Percentiles rank a stretch among this genome's conserved stretches.
These are phyloP conservation scores for Pantherophis guttatus DNA, from an alignment of 2,113 vertebrate genomes.

Conservation along the genomic window DNA sequence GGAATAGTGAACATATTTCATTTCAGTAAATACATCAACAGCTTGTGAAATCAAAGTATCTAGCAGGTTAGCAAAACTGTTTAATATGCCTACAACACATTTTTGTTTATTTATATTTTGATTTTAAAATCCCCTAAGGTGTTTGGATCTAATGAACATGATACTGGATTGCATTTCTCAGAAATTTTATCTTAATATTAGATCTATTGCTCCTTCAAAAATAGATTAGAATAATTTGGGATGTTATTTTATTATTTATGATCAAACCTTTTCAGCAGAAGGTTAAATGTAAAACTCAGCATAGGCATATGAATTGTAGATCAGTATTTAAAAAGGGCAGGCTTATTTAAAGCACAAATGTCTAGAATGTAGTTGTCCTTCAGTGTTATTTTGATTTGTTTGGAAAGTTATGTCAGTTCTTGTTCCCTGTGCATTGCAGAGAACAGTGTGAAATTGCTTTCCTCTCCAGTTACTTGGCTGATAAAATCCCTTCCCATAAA, in stretches of 20 bases:
- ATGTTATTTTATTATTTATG: not conserved
- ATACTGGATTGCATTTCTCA: not conserved
- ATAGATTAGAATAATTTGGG: not conserved
- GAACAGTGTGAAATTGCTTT: not conserved
- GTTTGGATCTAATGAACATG: not conserved
- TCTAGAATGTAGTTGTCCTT: not conserved
- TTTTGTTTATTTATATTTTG: not conserved
- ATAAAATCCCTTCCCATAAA: not conserved
- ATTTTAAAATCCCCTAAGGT: not conserved
- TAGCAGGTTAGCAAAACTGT: not conserved
- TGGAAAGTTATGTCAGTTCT: not conserved
- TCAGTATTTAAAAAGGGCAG: not conserved
- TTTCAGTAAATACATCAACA: not conserved
- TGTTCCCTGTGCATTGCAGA: not conserved
- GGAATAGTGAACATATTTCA: not conserved
- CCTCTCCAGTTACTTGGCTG: not conserved
- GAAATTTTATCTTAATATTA: not conserved
- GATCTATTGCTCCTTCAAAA: not conserved
- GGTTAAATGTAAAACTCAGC: not conserved
- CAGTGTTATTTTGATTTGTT: not conserved
- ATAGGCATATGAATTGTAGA: not conserved
- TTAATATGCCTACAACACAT: not conserved
- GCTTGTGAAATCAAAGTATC: not conserved
- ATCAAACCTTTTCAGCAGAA: not conserved
- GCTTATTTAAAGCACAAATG: not conserved